These are phyloP conservation scores for Alethe castanea DNA, from an alignment of 2,113 vertebrate genomes.

Conservation along the genomic window DNA sequence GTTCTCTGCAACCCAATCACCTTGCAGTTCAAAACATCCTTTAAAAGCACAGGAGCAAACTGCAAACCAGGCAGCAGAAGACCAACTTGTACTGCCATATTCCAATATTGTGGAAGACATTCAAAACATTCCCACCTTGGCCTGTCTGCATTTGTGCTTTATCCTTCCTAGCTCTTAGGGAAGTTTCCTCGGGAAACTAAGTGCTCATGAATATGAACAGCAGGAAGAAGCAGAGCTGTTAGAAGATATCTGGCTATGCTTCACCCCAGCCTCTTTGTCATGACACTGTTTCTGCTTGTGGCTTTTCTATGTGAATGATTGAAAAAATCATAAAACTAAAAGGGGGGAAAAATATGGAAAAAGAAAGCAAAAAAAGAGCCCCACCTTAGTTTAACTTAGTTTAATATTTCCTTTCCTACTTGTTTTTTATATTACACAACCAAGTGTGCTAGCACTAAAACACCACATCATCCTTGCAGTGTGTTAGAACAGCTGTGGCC, in stretches of 20 bases:
- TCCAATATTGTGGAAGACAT: neutral
- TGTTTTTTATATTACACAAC: constrained; percentile 45
- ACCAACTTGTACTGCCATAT: neutral
- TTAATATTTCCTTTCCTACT: constrained; percentile 17
- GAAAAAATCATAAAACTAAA: neutral
- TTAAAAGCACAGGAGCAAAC: neutral
- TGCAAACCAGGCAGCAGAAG: neutral
- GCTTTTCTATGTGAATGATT: neutral
- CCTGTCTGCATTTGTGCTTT: neutral
- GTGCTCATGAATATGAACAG: neutral
- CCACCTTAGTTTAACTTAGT: neutral
- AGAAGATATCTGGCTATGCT: neutral
- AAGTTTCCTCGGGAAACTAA: neutral
- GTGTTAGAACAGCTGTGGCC: constrained; percentile 73
- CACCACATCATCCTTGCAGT: neutral
- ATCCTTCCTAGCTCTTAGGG: neutral
- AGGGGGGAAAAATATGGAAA: neutral
- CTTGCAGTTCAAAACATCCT: neutral
- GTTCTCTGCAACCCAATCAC: neutral
- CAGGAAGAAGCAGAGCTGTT: neutral
- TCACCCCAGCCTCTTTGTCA: neutral
- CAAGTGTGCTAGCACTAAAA: constrained; percentile 47
- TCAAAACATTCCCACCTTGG: neutral
- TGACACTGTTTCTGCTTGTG: neutral
- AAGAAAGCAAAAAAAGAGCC: neutral